Evolutionary conservation across 1,140 invertebrate species (phyloP).

Genomic region (Chelonus insularis): DNA sequence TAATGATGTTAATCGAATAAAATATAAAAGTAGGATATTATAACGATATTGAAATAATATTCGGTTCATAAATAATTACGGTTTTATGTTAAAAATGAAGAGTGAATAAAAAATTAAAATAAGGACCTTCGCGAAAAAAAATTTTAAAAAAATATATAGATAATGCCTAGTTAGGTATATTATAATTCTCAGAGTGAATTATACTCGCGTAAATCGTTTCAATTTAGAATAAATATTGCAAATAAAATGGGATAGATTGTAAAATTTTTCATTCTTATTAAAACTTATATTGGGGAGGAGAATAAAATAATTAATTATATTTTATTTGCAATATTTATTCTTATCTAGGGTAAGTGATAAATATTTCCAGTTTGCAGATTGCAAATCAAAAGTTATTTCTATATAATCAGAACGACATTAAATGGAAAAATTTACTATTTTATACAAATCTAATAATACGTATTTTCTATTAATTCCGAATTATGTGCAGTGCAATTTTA

Average conservation of each 20-base stretch:
- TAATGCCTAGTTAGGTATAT: too few species aligned
- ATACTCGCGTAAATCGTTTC: too few species aligned
- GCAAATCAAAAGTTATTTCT: too few species aligned
- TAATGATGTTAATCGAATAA: constrained; percentile 48
- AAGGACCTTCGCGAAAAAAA: too few species aligned
- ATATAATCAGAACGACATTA: neutral
- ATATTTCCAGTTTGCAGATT: constrained; percentile 33
- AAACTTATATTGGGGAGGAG: neutral
- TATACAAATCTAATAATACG: constrained; percentile 11
- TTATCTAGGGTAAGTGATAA: constrained; percentile 26
- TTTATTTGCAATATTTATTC: neutral
- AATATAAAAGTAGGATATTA: constrained; percentile 43
- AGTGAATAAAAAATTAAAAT: too few species aligned
- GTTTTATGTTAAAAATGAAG: too few species aligned
- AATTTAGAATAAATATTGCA: too few species aligned
- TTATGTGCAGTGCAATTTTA: constrained; percentile 17
- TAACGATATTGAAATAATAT: constrained; percentile 39
- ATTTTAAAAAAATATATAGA: too few species aligned
- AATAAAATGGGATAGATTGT: too few species aligned
- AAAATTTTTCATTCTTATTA: neutral
- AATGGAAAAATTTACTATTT: neutral
- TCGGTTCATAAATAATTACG: constrained; percentile 26
- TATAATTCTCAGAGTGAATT: too few species aligned
- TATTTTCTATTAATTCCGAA: constrained; percentile 16
- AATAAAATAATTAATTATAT: too few species aligned